Conservation (phyloP, 2,797 vertebrate genomes). For the Amblyraja radiata region DNA sequence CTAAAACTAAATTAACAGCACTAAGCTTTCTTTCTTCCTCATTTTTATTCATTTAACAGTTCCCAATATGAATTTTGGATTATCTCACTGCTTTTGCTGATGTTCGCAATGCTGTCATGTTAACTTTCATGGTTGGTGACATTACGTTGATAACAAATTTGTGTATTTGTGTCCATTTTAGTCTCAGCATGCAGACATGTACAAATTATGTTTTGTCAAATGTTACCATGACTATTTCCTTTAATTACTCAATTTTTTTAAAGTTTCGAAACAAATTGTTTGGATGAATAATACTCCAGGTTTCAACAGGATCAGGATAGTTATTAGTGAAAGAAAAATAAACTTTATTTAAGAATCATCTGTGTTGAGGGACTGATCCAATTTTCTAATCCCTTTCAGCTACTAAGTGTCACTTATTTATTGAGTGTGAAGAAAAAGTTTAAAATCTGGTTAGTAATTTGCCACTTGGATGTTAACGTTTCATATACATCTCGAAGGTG, state of each 20-base stretch:
- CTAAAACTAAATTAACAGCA: background rate
- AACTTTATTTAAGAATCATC: background rate
- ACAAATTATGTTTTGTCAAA: background rate
- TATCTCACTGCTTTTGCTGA: background rate
- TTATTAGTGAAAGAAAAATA: background rate
- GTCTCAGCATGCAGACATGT: background rate
- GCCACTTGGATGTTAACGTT: background rate
- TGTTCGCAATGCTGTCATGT: background rate
- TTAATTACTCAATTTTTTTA: background rate
- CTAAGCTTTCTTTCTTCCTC: background rate
- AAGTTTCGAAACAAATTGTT: background rate
- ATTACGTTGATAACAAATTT: background rate
- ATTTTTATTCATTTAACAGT: background rate
- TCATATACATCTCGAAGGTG: background rate
- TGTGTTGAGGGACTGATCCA: background rate
- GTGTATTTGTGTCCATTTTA: background rate
- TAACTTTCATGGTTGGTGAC: background rate
- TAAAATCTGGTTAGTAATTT: background rate
- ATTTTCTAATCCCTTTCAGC: background rate
- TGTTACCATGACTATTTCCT: background rate
- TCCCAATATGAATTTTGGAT: background rate
- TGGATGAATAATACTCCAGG: background rate
- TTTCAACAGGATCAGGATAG: background rate
- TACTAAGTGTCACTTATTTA: background rate
- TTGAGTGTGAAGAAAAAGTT: background rate